These are phyloP conservation scores for Dendrocincla fuliginosa DNA, from an alignment of 2,797 vertebrate species.

Conservation along the genomic window DNA sequence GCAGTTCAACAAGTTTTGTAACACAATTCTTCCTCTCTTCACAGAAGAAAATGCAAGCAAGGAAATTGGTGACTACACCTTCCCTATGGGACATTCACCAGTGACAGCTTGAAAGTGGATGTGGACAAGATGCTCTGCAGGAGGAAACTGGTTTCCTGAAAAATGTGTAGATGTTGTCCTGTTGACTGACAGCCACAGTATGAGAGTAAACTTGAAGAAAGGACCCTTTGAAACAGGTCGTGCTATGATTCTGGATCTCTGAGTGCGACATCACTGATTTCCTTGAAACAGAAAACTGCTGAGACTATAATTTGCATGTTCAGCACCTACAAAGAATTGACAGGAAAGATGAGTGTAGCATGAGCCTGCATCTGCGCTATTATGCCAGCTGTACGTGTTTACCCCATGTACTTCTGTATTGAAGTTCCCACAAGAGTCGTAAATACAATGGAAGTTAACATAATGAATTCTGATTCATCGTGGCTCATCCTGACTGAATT, in stretches of 20 bases:
- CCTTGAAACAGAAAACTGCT: not conserved
- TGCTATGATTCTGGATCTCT: not conserved
- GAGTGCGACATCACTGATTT: not conserved
- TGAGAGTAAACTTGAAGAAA: not conserved
- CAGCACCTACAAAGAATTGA: not conserved
- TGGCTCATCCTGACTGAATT: not conserved
- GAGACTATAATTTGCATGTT: constrained; percentile 3
- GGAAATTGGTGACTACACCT: not conserved
- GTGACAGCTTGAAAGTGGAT: not conserved
- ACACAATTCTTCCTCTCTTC: not conserved
- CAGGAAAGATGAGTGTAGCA: not conserved
- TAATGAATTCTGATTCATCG: constrained; percentile 28
- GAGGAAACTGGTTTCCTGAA: not conserved
- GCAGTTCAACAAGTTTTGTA: not conserved
- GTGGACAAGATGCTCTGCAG: not conserved
- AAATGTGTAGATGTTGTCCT: not conserved
- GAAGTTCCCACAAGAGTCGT: not conserved
- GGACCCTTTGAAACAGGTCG: not conserved
- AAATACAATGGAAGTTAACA: constrained; percentile 34
- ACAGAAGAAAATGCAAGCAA: not conserved
- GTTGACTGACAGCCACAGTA: not conserved
- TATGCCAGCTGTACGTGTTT: constrained; percentile 10
- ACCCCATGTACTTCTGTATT: not conserved
- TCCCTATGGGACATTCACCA: not conserved
- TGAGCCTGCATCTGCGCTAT: not conserved